Evolutionary conservation across 2,888 invertebrate genomes (phyloP).

Genomic region (Penaeus monodon): DNA sequence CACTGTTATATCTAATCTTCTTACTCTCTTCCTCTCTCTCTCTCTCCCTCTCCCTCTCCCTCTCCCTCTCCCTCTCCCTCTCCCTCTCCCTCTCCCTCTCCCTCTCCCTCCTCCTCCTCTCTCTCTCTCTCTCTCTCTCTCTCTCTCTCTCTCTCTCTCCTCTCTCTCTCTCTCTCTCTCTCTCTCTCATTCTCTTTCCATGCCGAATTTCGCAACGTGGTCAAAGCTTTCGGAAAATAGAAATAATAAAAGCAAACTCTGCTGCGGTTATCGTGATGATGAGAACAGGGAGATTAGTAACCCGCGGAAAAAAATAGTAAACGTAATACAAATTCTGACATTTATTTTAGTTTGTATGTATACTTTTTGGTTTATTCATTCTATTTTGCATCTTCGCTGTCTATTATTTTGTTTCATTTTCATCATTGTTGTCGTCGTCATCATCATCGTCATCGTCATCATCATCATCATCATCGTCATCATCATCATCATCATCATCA

Average conservation of each 20-base stretch:
- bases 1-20: too few species aligned
- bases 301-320: too few species aligned
- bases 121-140: too few species aligned
- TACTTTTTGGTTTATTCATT: too few species aligned
- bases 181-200: not conserved
- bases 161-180: conserved; percentile 31
- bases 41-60: not conserved
- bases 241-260: not conserved
- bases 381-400: not conserved
- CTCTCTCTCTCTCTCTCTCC: not conserved
- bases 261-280: not conserved
- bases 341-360: too few species aligned
- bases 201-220: too few species aligned
- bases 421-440: not conserved
- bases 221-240: not conserved
- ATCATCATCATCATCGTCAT: too few species aligned
- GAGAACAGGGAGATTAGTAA: too few species aligned
- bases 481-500: too few species aligned
- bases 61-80: conserved; percentile 25
- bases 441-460: not conserved
- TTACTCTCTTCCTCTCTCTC: too few species aligned
- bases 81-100: conserved; percentile 36
- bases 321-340: too few species aligned
- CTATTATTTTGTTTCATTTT: not conserved
- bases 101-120: not conserved